Base-by-base conservation (phyloP, 1,140 invertebrate genomes). In the Dreissena rostriformis region DNA sequence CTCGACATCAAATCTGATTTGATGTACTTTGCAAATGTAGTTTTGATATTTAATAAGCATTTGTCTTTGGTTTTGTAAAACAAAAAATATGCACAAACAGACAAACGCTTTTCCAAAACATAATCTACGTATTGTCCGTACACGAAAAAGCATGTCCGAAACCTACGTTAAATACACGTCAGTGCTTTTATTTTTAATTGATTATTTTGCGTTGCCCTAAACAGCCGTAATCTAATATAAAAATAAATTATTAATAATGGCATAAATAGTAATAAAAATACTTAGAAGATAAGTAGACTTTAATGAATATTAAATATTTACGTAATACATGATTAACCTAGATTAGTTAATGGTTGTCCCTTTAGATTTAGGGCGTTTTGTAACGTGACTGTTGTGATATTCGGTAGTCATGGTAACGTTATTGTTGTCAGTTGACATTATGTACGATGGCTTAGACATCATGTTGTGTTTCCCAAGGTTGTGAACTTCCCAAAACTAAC, bases 381-480 rank as follows among this genome's bases (percentile, higher is more conserved):
- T n/a, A 63, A 24, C 24, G 19, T n/a, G 19, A 24, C 24, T 19
- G 19, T n/a, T 24, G 57, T 63, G 57, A 24, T 63, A 24, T 6
- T n/a, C 24, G 24, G 57, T 63, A 24, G 19, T n/a, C 19, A 63
- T 63, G 19, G 24, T 63, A 19, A 63, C 57, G 57, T 63, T 63
- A 24, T 63, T 19, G 19, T 63, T 63, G 24, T 63, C 2, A 24
- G 19, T n/a, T n/a, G 19, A 24, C 29, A 29, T 28, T 67, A 6
- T 67, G 65, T 67, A 67, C 24, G 24, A 63, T 67, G 17, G 14
- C 7, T 28, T 24, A 28, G 7, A 67, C 24, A 67, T 24, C 29
- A 24, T 67, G 19, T 67, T 67, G 29, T 67, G 24, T 67, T 67
- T 29, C 24, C 24, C 24, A 67, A 67, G 65, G 65, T 67, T 67